These are phyloP conservation scores for Eumaeus atala DNA, from an alignment of 1,140 invertebrate species.

Conservation along the genomic window DNA sequence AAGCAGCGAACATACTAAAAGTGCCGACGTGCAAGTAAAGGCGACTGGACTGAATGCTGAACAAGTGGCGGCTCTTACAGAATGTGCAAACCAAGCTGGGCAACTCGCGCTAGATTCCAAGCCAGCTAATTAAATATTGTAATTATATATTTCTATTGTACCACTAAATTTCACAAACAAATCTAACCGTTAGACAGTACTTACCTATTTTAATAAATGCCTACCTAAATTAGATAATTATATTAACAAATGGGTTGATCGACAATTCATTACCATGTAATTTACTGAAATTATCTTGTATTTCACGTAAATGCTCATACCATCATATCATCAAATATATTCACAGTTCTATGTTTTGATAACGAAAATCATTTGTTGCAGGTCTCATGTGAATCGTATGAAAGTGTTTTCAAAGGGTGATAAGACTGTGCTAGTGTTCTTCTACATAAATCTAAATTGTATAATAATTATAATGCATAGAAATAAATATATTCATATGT, in stretches of 20 bases:
- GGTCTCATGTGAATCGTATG: slow-evolving; percentile 44
- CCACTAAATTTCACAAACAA: not conserved
- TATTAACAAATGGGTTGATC: slow-evolving; percentile 8
- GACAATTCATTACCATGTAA: slow-evolving; percentile 1
- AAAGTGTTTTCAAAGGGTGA: slow-evolving; percentile 61
- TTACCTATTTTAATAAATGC: not conserved
- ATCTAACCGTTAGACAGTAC: no score
- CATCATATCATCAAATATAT: not conserved
- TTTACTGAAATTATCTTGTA: no score
- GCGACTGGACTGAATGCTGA: slow-evolving; percentile 64
- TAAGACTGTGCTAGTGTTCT: slow-evolving; percentile 72
- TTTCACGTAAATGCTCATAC: not conserved
- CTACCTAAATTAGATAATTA: slow-evolving; percentile 4
- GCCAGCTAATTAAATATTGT: slow-evolving; percentile 56
- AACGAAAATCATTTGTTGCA: slow-evolving; percentile 46
- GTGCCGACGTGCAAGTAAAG: slow-evolving; percentile 68
- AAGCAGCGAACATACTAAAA: slow-evolving; percentile 66
- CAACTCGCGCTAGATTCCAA: slow-evolving; percentile 67
- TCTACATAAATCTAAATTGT: slow-evolving; percentile 48
- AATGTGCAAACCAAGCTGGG: slow-evolving; percentile 67
- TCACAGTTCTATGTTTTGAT: not conserved
- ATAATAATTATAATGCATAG: slow-evolving; percentile 43
- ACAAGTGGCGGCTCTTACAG: slow-evolving; percentile 68
- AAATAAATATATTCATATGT: slow-evolving; percentile 53
- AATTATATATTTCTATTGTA: slow-evolving; percentile 31